These are phyloP conservation scores for Bimastos eiseni DNA, from an alignment of 2,888 invertebrate genomes.

Conservation along the genomic window DNA sequence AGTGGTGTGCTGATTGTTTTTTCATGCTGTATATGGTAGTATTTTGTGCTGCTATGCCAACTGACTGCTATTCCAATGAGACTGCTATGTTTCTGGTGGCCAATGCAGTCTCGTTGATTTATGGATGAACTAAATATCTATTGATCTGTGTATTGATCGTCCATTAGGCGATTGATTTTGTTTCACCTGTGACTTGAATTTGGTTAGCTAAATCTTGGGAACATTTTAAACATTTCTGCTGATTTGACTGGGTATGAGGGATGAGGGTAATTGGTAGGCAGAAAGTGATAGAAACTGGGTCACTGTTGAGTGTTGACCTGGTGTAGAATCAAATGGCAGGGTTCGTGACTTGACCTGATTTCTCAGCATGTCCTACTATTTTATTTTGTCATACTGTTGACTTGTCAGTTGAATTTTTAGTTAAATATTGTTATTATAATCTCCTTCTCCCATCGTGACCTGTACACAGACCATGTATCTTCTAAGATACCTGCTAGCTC, in stretches of 20 bases:
- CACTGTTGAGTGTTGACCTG: background rate
- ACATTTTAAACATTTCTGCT: background rate
- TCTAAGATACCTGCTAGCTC: too few species aligned
- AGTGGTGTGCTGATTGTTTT: background rate
- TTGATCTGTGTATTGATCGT: background rate
- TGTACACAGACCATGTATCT: too few species aligned
- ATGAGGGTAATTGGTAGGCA: background rate
- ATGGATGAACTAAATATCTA: background rate
- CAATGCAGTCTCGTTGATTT: background rate
- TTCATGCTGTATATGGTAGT: background rate
- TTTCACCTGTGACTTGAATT: background rate
- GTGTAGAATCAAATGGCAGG: background rate
- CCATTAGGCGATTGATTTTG: background rate
- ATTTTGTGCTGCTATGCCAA: background rate
- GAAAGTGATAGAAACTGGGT: background rate
- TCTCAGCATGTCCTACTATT: background rate
- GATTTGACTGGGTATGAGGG: background rate
- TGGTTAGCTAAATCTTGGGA: background rate
- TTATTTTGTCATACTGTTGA: too few species aligned
- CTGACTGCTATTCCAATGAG: background rate
- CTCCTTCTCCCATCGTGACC: too few species aligned
- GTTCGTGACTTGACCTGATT: background rate
- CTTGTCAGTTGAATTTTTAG: too few species aligned
- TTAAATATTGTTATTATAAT: too few species aligned
- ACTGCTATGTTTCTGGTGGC: background rate